Conservation (phyloP, 2,113 vertebrate species). For the Accipiter virgatus region DNA sequence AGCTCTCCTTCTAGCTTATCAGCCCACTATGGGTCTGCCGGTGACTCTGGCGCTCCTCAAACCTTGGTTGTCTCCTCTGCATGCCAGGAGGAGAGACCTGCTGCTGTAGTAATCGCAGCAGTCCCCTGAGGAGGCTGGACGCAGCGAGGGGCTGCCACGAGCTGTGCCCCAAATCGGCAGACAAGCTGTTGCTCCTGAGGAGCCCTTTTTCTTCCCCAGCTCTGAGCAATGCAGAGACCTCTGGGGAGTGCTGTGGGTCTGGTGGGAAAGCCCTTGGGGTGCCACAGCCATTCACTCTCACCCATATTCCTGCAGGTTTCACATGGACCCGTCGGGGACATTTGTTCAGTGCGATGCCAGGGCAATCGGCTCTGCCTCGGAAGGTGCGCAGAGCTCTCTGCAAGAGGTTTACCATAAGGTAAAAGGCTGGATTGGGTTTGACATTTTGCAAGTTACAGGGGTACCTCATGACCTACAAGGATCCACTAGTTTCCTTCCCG, state of each 20-base stretch:
- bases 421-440: background rate
- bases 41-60: background rate
- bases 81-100: background rate
- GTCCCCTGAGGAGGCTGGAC: background rate
- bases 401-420: constrained; percentile 99
- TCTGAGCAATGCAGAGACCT: background rate
- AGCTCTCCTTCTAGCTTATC: too few species aligned
- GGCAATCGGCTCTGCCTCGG: constrained; percentile 96
- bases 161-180: fast-evolving
- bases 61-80: background rate
- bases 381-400: constrained; percentile 97
- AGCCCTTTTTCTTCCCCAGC: background rate
- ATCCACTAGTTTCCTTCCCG: background rate
- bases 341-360: constrained; percentile 98
- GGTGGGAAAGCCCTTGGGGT: background rate
- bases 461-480: background rate
- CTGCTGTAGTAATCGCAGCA: background rate
- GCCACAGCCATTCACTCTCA: fast-evolving
- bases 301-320: constrained; percentile 78
- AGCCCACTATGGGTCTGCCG: background rate
- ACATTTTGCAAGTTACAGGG: background rate
- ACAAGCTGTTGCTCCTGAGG: background rate
- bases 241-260: background rate
- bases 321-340: constrained; percentile 98
- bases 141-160: background rate